phyloP scores from a whole-genome alignment of 2,888 invertebrate genomes.

The Drosophila pseudotakahashii region DNA sequence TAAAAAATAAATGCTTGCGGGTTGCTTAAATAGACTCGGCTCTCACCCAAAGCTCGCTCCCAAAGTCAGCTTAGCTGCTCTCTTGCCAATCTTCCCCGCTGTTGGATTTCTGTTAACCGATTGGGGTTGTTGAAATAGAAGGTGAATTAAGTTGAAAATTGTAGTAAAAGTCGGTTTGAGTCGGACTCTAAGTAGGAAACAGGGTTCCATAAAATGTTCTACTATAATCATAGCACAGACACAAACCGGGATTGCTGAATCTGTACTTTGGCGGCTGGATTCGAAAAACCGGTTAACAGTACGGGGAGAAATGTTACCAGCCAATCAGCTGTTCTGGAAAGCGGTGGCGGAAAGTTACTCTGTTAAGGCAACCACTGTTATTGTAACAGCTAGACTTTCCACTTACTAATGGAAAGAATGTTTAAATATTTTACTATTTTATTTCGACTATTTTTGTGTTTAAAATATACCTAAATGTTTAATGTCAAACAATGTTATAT shows the following conservation, averaged over 20 bases:
- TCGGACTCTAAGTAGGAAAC: neutral
- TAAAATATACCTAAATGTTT: too few species aligned
- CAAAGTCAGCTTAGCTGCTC: neutral
- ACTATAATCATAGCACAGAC: neutral
- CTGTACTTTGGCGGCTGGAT: neutral
- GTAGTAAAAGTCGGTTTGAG: neutral
- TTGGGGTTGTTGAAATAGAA: neutral
- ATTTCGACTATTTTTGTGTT: too few species aligned
- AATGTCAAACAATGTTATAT: too few species aligned
- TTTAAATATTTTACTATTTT: too few species aligned
- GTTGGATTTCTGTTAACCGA: slow-evolving; percentile 1
- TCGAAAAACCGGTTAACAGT: neutral
- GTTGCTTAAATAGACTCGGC: slow-evolving; percentile 25
- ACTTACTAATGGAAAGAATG: too few species aligned
- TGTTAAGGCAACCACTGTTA: too few species aligned
- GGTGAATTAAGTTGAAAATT: neutral
- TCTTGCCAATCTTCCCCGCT: neutral
- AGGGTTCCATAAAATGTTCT: neutral
- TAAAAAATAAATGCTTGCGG: slow-evolving; percentile 15
- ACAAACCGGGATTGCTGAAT: neutral
- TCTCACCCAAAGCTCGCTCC: slow-evolving; percentile 19
- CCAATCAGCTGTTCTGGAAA: slow-evolving; percentile 3
- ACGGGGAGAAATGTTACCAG: neutral
- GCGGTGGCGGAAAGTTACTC: neutral
- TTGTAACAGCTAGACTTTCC: too few species aligned